A percentile compares a stretch with the other conserved stretches of the same genome.
phyloP scores from a whole-genome alignment of 2,888 invertebrate species.

The Brachyopa scutellaris region DNA sequence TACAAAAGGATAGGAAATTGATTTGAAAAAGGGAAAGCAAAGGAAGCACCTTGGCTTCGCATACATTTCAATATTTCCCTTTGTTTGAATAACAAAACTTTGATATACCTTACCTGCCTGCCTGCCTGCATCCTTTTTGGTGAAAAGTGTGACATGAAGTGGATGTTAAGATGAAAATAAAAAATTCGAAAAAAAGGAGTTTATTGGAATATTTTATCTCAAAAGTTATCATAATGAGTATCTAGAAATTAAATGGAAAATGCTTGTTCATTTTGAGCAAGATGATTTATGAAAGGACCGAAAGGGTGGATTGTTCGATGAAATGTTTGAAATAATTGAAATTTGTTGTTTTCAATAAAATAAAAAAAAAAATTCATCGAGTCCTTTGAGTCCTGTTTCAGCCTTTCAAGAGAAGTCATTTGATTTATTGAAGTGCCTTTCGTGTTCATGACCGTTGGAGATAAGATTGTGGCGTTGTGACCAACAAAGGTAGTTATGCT shows the following conservation, averaged over 20 bases:
- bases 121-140: conserved; percentile 10
- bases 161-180: conserved; percentile 51
- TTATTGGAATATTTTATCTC: conserved; percentile 52
- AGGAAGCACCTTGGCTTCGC: conserved; percentile 31
- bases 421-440: no score
- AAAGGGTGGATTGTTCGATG: no score
- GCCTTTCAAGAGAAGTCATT: no score
- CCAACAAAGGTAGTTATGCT: no score
- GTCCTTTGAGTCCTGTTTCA: no score
- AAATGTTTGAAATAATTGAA: no score
- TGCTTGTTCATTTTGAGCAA: conserved; percentile 20
- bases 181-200: background rate
- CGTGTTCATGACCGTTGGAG: no score
- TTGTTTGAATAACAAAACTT: conserved; percentile 70
- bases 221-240: conserved; percentile 39
- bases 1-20: conserved; percentile 63
- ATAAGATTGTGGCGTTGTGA: no score
- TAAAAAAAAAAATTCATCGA: no score
- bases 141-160: conserved; percentile 59
- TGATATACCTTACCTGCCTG: conserved; percentile 67
- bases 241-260: conserved; percentile 24
- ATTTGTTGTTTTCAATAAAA: no score
- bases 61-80: conserved; percentile 70
- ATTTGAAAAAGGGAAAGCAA: conserved; percentile 68
- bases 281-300: no score